Evolutionary conservation across 1,140 invertebrate species (phyloP).

Genomic region (Tribolium castaneum): DNA sequence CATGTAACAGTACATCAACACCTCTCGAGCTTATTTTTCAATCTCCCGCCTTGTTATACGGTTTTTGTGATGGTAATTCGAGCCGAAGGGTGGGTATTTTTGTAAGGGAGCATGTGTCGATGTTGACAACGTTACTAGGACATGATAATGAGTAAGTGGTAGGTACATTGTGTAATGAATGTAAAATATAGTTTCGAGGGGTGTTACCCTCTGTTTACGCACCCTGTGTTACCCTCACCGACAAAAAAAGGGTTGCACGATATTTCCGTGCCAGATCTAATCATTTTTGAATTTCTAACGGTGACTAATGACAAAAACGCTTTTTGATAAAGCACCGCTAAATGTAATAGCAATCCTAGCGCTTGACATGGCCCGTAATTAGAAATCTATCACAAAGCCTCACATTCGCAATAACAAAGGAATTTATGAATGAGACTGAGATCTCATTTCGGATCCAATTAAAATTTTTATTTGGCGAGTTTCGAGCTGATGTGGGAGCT

Average conservation of each 20-base stretch:
- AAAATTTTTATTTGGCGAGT: background rate
- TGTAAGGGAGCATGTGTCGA: constrained; percentile 34
- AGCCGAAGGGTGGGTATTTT: background rate
- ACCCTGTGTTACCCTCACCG: background rate
- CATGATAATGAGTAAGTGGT: constrained; percentile 36
- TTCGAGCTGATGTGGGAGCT: constrained; percentile 2
- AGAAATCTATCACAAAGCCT: constrained; percentile 18
- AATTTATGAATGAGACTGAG: constrained; percentile 1
- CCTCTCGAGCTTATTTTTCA: constrained; percentile 13
- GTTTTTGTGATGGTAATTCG: background rate
- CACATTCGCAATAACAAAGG: constrained; percentile 17
- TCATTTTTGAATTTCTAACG: background rate
- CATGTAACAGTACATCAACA: constrained; percentile 17
- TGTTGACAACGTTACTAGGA: constrained; percentile 32
- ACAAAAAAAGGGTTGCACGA: constrained; percentile 14
- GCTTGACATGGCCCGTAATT: background rate
- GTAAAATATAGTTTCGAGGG: constrained; percentile 37
- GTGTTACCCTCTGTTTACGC: constrained; percentile 17
- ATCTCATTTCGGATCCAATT: constrained; percentile 32
- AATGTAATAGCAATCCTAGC: background rate
- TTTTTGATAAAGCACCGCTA: background rate
- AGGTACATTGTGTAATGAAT: constrained; percentile 46
- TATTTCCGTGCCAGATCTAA: background rate
- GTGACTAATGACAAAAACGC: background rate
- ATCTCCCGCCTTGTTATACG: background rate